Base-by-base conservation (phyloP, 2,113 vertebrate species). In the Epinephelus moara region DNA sequence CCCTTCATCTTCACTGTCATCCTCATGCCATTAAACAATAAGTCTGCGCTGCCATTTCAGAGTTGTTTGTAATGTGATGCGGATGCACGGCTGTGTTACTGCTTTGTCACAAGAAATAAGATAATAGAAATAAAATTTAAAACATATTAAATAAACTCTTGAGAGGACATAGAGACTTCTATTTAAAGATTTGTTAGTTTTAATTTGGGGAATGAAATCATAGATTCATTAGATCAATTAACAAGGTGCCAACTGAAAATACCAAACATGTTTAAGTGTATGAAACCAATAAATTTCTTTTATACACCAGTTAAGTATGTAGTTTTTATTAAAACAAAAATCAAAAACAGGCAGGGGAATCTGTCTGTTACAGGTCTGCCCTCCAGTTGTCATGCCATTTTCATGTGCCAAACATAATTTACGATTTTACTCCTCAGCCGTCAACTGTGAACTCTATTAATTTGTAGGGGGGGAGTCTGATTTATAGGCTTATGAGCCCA, bases 381-480 rank as follows among this genome's bases (percentile, higher is more conserved):
- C 78, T 75, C 57, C 49, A 37, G 88, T 88, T 88, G 72, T 85
- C 53, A 23, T 80, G 76, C 70, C 70, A 78, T 93, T 86, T 91
- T 80, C 80, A 80, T 67, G 79, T 87, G 88, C 67, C 80, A 75
- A 69, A 79, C 68, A 84, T 89, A 72, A 93, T 93, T 90, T 91
- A 93, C 19, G 83, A 68, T 88, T 90, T 87, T 49, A 62, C 52
- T 78, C 80, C 85, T 75, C 84, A 67, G 76, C 85, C 61, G 85
- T 92, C 90, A 92, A 77, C 84, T 86, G 89, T 93, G 90, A 93
- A 88, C 91, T 92, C 85, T 91, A 91, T 93, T 94, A 91, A 89
- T 92, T 88, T 93, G 90, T 81, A 55, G 67, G 75, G 81, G 73
- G 71, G 71, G 14, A 40, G 74, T 82, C 81, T 91, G 91, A 94